phyloP scores from a whole-genome alignment of 2,888 invertebrate genomes.

The Euspilapteryx auroguttella region DNA sequence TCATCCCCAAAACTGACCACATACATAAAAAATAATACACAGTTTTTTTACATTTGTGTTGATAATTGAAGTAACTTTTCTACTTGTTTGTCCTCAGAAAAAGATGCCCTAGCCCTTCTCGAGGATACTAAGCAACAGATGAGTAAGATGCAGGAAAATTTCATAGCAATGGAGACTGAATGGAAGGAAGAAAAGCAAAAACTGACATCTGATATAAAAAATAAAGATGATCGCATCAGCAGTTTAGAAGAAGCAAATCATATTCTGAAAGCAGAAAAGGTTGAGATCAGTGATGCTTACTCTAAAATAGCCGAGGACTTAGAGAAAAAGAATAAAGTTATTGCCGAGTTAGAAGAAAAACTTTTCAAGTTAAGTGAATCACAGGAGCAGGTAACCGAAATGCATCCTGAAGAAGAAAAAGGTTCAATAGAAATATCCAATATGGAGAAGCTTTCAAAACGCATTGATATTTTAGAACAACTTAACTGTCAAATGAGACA shows the following conservation, averaged over 20 bases:
- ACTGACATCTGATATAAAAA: slow-evolving; percentile 54
- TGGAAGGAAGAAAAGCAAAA: slow-evolving; percentile 69
- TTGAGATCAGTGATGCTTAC: slow-evolving; percentile 53
- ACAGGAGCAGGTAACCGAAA: slow-evolving; percentile 8
- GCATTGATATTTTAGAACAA: slow-evolving; percentile 55
- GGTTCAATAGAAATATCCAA: slow-evolving; percentile 48
- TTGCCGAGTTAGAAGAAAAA: slow-evolving; percentile 29
- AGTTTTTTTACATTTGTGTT: no score
- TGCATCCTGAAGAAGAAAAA: slow-evolving; percentile 52
- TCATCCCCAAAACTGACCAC: no score
- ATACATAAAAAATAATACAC: no score
- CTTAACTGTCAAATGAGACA: slow-evolving; percentile 53
- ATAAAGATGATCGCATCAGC: slow-evolving; percentile 56
- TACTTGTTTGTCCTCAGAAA: no score
- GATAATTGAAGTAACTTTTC: no score
- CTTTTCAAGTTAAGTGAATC: slow-evolving; percentile 18
- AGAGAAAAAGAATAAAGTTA: slow-evolving; percentile 44
- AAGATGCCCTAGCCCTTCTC: slow-evolving; percentile 69
- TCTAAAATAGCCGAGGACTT: slow-evolving; percentile 57
- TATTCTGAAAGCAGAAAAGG: slow-evolving; percentile 45
- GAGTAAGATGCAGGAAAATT: slow-evolving; percentile 79
- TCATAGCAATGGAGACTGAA: slow-evolving; percentile 69
- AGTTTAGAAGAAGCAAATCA: slow-evolving; percentile 60
- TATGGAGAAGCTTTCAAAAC: slow-evolving; percentile 41
- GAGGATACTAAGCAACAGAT: slow-evolving; percentile 82